Evolutionary conservation across 2,888 invertebrate species (phyloP), one percentile per base, ranked within the genome.

Genomic region (Patella caerulea): DNA sequence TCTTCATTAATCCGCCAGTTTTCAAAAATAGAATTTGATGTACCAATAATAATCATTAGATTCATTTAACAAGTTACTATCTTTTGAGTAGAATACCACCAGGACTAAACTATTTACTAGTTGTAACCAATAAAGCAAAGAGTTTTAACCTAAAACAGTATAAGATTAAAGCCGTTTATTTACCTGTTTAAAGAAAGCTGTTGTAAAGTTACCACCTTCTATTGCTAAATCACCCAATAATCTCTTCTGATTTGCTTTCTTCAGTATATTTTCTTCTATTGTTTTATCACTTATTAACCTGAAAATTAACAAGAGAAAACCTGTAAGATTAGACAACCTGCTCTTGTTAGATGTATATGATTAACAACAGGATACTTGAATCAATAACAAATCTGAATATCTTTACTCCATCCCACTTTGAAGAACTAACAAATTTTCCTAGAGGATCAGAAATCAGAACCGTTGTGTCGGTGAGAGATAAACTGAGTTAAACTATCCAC

Each of bases 191-290:
- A 99, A 97, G 92, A 96, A 98, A 0, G 97, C 96, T 17, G 99
- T 98, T 53, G 98, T 99, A 92, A 99, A 99, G 93, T 98, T 98
- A 12, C 99, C 99, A 85, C 97, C 98, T 93, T 99, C 99, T 90
- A 99, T 99, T 73, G 99, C 98, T 90, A 99, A 94, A 92, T 98
- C 97, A 75, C 98, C 98, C 53, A 99, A 94, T 91, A 97, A 93
- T 82, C 98, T 94, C 92, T 99, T 99, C 92, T 99, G 98, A 92
- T 97, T 97, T 4, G 99, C 99, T 92, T 99, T 99, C 93, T 98
- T 98, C 88, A 99, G 93, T 88, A 99, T 99, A 93, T 99, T 99
- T 92, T 99, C 99, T 93, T 99, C 99, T 71, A 99, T 96, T 14
- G 99, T 99, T 92, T 95, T 96, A 91, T 98, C 97, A 91, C 98